phyloP scores from a whole-genome alignment of 2,113 vertebrate genomes.

The Emydocephalus ijimae region DNA sequence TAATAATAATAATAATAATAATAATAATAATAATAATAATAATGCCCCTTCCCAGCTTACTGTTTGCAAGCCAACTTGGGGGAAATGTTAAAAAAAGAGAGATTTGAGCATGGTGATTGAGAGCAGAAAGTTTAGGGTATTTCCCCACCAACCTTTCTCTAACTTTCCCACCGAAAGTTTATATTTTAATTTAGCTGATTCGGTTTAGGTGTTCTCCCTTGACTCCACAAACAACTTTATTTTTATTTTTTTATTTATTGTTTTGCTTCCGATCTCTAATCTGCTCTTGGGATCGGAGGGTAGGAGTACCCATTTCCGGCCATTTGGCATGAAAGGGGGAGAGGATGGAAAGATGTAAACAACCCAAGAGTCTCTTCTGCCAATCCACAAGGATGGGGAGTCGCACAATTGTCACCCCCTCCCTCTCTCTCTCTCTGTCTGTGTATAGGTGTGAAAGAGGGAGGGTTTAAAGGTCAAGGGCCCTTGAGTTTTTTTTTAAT shows the following conservation, averaged over 20 bases:
- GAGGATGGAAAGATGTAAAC: background rate
- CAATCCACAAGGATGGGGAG: conserved; percentile 60
- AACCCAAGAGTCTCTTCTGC: conserved; percentile 57
- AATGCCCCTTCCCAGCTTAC: too few species aligned
- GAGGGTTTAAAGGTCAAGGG: conserved; percentile 65
- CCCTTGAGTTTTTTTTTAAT: conserved; percentile 61
- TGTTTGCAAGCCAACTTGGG: too few species aligned
- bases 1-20: too few species aligned
- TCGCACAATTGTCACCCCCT: conserved; percentile 39
- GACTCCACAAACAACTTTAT: background rate
- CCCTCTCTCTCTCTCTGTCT: background rate
- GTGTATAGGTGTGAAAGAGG: background rate
- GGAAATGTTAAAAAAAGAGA: too few species aligned
- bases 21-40: too few species aligned
- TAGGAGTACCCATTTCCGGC: background rate
- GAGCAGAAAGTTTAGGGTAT: too few species aligned
- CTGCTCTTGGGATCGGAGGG: background rate
- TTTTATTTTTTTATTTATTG: background rate
- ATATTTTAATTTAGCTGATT: background rate
- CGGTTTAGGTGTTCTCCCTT: background rate
- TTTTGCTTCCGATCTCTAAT: background rate
- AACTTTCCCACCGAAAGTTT: background rate
- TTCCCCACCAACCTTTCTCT: background rate
- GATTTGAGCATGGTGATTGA: too few species aligned
- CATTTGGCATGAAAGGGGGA: background rate